A percentile compares a stretch with the other conserved stretches of the same genome.
These are phyloP conservation scores for Girardinichthys multiradiatus DNA, from an alignment of 2,113 vertebrate species.

Conservation along the genomic window DNA sequence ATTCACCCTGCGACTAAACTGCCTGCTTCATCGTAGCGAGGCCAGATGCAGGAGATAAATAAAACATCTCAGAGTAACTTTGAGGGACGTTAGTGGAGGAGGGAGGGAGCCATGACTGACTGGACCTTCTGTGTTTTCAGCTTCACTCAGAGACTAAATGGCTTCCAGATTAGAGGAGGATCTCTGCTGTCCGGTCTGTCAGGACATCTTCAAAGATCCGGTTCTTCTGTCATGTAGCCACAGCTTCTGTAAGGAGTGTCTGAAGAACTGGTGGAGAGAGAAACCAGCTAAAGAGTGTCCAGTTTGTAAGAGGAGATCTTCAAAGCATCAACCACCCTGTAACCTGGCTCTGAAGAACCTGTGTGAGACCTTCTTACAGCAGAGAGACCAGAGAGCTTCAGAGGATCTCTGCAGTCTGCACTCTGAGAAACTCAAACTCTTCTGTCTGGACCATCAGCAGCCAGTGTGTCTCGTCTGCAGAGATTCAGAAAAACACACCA, in stretches of 20 bases:
- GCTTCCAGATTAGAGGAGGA: not conserved
- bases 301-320: not conserved
- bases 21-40: not conserved
- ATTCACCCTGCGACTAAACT: not conserved
- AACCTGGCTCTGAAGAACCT: too few relatives aligned
- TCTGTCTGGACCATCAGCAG: conserved; percentile 22
- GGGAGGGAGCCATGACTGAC: not conserved
- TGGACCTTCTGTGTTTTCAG: too few relatives aligned
- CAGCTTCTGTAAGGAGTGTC: too few relatives aligned
- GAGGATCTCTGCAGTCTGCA: not conserved
- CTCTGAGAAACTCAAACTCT: conserved; percentile 18
- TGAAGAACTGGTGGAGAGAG: too few relatives aligned
- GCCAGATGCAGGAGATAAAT: too few relatives aligned
- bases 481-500: conserved; percentile 4
- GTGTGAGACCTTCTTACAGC: too few relatives aligned
- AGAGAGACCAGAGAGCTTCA: too few relatives aligned
- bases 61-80: too few relatives aligned
- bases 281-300: not conserved
- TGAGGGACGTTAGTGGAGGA: too few relatives aligned
- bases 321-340: too few relatives aligned
- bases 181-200: not conserved
- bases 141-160: not conserved
- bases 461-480: conserved; percentile 11
- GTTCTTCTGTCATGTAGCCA: too few relatives aligned
- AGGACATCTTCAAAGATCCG: too few relatives aligned